Conservation (phyloP, 2,888 invertebrate species). For the Chrysina gloriosa region DNA sequence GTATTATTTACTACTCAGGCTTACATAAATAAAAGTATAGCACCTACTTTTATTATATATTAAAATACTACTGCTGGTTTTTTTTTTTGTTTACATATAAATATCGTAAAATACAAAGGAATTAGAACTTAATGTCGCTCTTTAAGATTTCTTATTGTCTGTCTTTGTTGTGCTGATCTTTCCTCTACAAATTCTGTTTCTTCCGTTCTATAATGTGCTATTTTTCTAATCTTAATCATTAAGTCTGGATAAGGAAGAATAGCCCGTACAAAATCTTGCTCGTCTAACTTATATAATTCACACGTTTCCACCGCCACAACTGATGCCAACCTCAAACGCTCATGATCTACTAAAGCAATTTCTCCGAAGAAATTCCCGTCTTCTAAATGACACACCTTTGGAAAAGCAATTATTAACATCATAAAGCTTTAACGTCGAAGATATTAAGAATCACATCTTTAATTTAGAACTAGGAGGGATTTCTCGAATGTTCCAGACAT, state of each 20-base stretch:
- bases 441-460: too few species aligned
- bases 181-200: slow-evolving; percentile 24
- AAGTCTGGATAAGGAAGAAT: slow-evolving; percentile 38
- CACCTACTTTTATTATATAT: too few species aligned
- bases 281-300: slow-evolving; percentile 50
- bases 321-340: slow-evolving; percentile 46
- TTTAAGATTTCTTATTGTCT: neutral
- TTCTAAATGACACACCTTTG: slow-evolving; percentile 63
- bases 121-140: neutral
- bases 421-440: neutral
- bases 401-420: too few species aligned
- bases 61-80: too few species aligned
- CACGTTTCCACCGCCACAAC: slow-evolving; percentile 51
- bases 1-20: too few species aligned
- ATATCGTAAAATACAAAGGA: too few species aligned
- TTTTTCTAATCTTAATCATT: slow-evolving; percentile 34
- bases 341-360: slow-evolving; percentile 53
- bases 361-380: slow-evolving; percentile 66
- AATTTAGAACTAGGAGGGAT: too few species aligned
- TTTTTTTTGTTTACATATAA: too few species aligned
- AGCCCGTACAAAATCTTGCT: slow-evolving; percentile 33
- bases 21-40: too few species aligned
- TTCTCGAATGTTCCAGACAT: too few species aligned
- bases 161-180: neutral
- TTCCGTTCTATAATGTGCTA: slow-evolving; percentile 23